Percentiles rank a stretch among this genome's conserved stretches.
These are phyloP conservation scores for Stenichneumon culpator DNA, from an alignment of 2,888 invertebrate species.

Conservation along the genomic window DNA sequence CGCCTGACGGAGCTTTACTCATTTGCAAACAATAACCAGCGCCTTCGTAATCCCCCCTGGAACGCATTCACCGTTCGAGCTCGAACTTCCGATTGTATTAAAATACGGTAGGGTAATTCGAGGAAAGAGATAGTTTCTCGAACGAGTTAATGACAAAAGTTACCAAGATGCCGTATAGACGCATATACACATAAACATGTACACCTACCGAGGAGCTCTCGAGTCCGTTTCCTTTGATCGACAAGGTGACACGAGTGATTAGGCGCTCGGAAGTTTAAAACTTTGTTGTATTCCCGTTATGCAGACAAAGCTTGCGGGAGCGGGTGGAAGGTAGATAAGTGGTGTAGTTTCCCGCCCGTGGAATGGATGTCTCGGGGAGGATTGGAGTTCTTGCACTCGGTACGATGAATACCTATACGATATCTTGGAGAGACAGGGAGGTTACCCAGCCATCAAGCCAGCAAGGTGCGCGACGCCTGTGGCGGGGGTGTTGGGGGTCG, in stretches of 20 bases:
- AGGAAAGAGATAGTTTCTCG: slow-evolving; percentile 36
- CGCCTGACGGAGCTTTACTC: not conserved
- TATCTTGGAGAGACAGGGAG: slow-evolving; percentile 27
- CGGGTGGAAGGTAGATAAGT: not conserved
- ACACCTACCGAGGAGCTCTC: slow-evolving; percentile 73
- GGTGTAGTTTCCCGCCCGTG: slow-evolving; percentile 18
- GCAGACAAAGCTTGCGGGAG: slow-evolving; percentile 11
- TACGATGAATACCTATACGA: slow-evolving; percentile 34
- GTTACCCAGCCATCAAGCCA: slow-evolving; percentile 40
- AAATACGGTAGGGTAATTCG: slow-evolving; percentile 6
- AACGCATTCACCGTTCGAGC: not conserved
- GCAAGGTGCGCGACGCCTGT: slow-evolving; percentile 2
- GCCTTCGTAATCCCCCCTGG: not conserved
- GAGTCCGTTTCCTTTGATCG: slow-evolving; percentile 75
- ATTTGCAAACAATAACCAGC: slow-evolving; percentile 1
- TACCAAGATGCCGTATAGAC: not conserved
- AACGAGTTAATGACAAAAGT: slow-evolving; percentile 63
- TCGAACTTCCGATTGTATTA: not conserved
- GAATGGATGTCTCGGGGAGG: slow-evolving; percentile 33
- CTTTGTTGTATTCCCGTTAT: slow-evolving; percentile 74
- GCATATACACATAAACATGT: not conserved
- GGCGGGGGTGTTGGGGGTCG: not conserved
- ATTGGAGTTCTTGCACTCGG: slow-evolving; percentile 27
- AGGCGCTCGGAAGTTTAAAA: slow-evolving; percentile 79
- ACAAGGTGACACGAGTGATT: slow-evolving; percentile 81